Evolutionary conservation across 30 jellyfish, hydroid and myxozoan species (phyloP).

Genomic region (Pelagia noctiluca): DNA sequence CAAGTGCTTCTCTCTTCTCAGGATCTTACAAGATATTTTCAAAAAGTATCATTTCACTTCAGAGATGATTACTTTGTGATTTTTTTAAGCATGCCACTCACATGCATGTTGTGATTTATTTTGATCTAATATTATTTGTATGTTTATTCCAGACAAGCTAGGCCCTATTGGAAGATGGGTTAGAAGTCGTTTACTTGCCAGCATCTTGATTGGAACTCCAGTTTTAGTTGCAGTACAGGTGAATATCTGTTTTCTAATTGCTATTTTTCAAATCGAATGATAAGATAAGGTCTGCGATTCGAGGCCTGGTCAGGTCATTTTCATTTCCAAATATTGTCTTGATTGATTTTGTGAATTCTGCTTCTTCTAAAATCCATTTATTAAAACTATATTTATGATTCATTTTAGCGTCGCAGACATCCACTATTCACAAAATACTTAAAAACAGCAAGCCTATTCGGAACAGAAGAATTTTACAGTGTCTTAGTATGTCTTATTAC

Average conservation of each 20-base stretch:
- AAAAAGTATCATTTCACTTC: not conserved
- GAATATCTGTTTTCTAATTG: not conserved
- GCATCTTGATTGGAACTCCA: slow-evolving; percentile 93
- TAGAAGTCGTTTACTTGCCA: slow-evolving; percentile 81
- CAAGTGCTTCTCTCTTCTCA: not conserved
- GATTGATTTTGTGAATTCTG: not conserved
- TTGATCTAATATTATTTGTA: not conserved
- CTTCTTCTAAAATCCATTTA: not conserved
- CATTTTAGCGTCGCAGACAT: slow-evolving; percentile 71
- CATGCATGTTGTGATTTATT: not conserved
- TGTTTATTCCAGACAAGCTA: slow-evolving; percentile 62
- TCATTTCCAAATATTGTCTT: not conserved
- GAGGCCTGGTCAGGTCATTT: not conserved
- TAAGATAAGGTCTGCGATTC: not conserved
- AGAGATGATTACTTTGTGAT: not conserved
- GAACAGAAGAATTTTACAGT: slow-evolving; percentile 88
- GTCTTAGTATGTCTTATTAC: slow-evolving; percentile 73
- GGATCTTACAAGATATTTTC: no score
- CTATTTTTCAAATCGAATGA: not conserved
- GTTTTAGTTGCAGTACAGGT: slow-evolving; percentile 94
- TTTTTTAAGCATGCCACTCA: not conserved
- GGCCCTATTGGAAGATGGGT: slow-evolving; percentile 95
- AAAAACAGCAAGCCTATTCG: slow-evolving; percentile 81
- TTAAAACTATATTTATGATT: not conserved
- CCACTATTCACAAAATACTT: slow-evolving; percentile 67